These are phyloP conservation scores for Sparus aurata DNA, from an alignment of 2,797 vertebrate genomes.

Conservation along the genomic window DNA sequence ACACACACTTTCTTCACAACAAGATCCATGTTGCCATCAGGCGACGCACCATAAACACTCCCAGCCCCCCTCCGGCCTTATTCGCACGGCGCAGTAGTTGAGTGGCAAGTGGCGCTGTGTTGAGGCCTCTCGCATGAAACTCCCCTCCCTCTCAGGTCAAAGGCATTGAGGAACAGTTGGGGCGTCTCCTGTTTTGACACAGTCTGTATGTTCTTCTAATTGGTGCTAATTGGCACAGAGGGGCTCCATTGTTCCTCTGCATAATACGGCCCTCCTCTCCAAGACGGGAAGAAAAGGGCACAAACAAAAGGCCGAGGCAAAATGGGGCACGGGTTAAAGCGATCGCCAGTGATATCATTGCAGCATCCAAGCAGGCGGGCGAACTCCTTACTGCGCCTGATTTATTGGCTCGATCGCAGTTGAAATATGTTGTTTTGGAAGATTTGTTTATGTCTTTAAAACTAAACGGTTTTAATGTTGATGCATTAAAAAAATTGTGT, in stretches of 20 bases:
- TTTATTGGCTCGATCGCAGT: constrained; percentile 13
- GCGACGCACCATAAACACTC: constrained; percentile 59
- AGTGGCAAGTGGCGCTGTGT: constrained; percentile 67
- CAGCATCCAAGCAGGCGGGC: constrained; percentile 40
- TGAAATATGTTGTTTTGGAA: constrained; percentile 2
- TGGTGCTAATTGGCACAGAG: constrained; percentile 86
- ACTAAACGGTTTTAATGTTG: neutral
- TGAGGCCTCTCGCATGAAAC: constrained; percentile 74
- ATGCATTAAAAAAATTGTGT: neutral
- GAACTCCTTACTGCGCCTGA: constrained; percentile 16
- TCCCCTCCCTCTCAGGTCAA: constrained; percentile 69
- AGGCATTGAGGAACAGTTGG: constrained; percentile 75
- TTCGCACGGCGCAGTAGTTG: constrained; percentile 48
- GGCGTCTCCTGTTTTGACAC: constrained; percentile 85
- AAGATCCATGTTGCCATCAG: constrained; percentile 70
- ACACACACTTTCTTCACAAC: constrained; percentile 74
- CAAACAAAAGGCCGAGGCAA: constrained; percentile 76
- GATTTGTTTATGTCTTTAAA: constrained; percentile 16
- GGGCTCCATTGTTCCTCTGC: constrained; percentile 83
- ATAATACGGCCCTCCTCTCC: constrained; percentile 77
- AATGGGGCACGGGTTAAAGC: constrained; percentile 75
- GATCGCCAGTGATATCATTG: constrained; percentile 77
- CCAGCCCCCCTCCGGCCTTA: constrained; percentile 43
- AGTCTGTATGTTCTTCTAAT: constrained; percentile 86
- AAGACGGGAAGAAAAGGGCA: constrained; percentile 69